These are phyloP conservation scores for Lepus townsendii DNA, from an alignment of 2,797 vertebrate species.

Conservation along the genomic window DNA sequence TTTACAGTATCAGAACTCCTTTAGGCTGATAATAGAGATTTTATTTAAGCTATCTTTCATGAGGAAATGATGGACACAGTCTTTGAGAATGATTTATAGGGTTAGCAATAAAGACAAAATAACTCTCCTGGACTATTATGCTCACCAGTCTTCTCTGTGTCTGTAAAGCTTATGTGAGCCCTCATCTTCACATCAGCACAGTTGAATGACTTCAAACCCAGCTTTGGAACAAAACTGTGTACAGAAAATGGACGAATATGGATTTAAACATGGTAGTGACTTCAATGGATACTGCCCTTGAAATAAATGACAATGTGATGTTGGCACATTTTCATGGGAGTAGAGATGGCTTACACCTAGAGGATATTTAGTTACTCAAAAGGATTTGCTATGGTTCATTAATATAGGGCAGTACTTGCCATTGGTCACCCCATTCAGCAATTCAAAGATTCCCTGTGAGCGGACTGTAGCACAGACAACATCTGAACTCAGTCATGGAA, in stretches of 20 bases:
- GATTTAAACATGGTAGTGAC: background rate
- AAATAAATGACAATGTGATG: background rate
- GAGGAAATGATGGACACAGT: background rate
- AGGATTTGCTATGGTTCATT: constrained; percentile 53
- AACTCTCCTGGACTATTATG: background rate
- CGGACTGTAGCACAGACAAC: background rate
- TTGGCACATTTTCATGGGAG: constrained; percentile 35
- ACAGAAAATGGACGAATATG: background rate
- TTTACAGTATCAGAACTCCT: background rate
- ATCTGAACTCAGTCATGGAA: constrained; percentile 37
- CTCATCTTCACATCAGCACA: background rate
- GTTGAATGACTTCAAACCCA: background rate
- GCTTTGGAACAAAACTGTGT: background rate
- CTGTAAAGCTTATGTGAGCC: background rate
- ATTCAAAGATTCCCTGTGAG: background rate
- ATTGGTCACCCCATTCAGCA: background rate
- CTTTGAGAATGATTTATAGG: background rate
- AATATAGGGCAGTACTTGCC: background rate
- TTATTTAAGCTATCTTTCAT: background rate
- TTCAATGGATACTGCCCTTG: background rate
- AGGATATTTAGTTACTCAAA: constrained; percentile 1
- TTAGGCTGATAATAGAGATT: background rate
- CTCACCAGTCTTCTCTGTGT: background rate
- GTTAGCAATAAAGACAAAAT: constrained; percentile 41
- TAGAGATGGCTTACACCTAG: background rate